Evolutionary conservation across 1,140 invertebrate species (phyloP), one percentile per base, ranked within the genome.

Genomic region (Penaeus japonicus): DNA sequence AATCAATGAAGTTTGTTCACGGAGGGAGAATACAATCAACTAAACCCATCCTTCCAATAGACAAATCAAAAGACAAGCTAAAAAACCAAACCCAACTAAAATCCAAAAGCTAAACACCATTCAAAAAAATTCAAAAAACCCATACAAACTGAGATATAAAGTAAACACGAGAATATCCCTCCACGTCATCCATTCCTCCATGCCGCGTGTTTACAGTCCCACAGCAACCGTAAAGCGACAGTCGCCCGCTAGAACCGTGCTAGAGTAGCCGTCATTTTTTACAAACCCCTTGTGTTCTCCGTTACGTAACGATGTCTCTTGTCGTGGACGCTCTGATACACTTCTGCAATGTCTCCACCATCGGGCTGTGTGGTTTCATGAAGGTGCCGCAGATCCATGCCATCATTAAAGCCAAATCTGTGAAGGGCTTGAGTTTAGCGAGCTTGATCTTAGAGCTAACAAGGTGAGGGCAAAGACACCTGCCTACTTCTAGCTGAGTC

Each of bases 351-450:
- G 39, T 85, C 15, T 55, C 84, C 20, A 85, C 84, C 5, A 85
- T 85, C 18, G 84, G 84, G 18, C 53, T 78, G 24, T 85, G 84
- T 35, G 84, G 70, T 32, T 85, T 85, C 24, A 78, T 55, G 84
- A 85, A 85, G 73, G 32, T 85, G n/a, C 84, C 84, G 7, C 84
- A 85, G 84, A 85, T 85, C 12, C 22, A 73, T 17, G 35, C 70
- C 70, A 85, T 85, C 47, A 79, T 85, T 5, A 85, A 78, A 39
- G 84, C 84, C n/a, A 85, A 35, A 85, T 85, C 84, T 27, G 57
- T 54, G 4, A 77, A 77, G 30, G 84, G 84, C 5, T 55, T 85
- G 17, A 85, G 84, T 24, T 59, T 85, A 39, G 62, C 75, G 0
- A 78, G 73, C 47, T 85, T 85, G 55, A 12, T 77, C 17, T 35